These are phyloP conservation scores for Nicator chloris DNA, from an alignment of 2,113 vertebrate species.

Conservation along the genomic window DNA sequence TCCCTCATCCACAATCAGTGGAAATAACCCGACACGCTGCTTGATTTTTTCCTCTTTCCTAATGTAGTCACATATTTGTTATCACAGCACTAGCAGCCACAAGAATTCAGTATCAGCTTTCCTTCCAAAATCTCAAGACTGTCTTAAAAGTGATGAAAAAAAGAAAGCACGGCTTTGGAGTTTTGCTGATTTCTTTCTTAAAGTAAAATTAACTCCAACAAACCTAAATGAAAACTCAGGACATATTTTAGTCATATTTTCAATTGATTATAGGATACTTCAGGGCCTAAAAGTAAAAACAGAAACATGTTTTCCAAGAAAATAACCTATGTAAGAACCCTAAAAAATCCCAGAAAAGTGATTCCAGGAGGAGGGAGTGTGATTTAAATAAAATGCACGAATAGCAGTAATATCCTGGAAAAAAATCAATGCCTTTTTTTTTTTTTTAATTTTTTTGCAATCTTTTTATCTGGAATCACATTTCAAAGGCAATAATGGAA, in stretches of 20 bases:
- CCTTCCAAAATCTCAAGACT: background rate
- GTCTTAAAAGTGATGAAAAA: background rate
- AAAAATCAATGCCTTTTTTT: background rate
- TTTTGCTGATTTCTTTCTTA: background rate
- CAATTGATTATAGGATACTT: background rate
- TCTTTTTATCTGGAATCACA: background rate
- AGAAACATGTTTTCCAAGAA: background rate
- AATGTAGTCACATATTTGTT: background rate
- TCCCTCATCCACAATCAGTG: background rate
- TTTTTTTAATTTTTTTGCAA: background rate
- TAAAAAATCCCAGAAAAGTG: background rate
- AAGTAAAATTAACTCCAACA: background rate
- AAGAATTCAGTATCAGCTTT: background rate
- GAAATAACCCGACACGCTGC: background rate
- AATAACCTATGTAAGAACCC: background rate
- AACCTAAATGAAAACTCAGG: background rate
- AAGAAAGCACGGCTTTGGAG: background rate
- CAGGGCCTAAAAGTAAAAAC: background rate
- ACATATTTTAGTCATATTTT: background rate
- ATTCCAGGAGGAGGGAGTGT: rapidly evolving
- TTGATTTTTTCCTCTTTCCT: background rate
- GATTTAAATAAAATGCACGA: background rate
- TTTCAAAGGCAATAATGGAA: background rate
- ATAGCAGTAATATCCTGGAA: background rate
- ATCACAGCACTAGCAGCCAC: background rate